Evolutionary conservation across 2,113 vertebrate species (phyloP).

Genomic region (Eudyptes chrysolophus): DNA sequence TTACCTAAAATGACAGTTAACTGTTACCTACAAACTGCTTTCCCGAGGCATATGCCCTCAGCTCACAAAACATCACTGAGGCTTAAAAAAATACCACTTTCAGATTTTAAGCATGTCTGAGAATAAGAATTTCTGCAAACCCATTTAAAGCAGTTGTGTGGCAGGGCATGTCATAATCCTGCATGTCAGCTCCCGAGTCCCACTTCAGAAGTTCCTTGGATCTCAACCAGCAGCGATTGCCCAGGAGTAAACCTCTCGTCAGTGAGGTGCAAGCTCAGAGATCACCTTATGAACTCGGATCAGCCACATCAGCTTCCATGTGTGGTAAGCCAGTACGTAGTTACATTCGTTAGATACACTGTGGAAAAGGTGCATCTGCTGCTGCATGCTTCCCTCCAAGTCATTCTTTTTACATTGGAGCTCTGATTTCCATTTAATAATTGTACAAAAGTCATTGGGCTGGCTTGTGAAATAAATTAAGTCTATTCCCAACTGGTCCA

Average conservation of each 20-base stretch:
- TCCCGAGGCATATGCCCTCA: not conserved
- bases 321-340: fast-evolving
- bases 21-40: not conserved
- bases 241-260: not conserved
- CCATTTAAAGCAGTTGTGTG: not conserved
- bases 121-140: not conserved
- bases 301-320: not conserved
- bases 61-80: not conserved
- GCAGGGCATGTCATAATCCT: not conserved
- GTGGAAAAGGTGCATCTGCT: not conserved
- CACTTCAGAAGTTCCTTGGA: not conserved
- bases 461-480: not conserved
- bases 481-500: not conserved
- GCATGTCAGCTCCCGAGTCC: fast-evolving
- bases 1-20: not conserved
- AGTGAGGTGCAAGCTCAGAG: not conserved
- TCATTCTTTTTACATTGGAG: not conserved
- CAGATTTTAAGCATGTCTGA: not conserved
- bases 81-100: not conserved
- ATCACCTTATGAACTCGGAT: fast-evolving
- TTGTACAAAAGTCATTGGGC: not conserved
- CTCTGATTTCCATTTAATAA: not conserved
- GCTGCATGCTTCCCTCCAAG: not conserved
- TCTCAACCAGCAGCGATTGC: not conserved
- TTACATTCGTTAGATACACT: fast-evolving